A percentile compares a stretch with the other conserved stretches of the same genome.
Evolutionary conservation across 2,797 vertebrate species (phyloP).

Genomic region (Poecilia picta): DNA sequence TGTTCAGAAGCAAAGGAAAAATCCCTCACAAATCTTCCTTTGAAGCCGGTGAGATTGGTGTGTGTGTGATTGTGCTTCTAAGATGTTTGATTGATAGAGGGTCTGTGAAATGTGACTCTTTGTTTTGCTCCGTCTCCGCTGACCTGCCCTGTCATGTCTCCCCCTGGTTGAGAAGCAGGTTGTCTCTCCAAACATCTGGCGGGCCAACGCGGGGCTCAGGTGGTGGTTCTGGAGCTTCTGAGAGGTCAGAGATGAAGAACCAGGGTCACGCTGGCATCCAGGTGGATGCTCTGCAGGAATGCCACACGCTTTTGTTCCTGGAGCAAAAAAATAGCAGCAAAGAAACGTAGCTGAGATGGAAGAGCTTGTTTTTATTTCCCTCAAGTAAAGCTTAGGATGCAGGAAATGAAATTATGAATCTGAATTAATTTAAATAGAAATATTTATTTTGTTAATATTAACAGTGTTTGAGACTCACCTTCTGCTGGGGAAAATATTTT

Average conservation of each 20-base stretch:
- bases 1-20: conserved; percentile 46
- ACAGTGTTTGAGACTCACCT: background rate
- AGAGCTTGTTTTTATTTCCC: conserved; percentile 5
- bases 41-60: conserved; percentile 70
- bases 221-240: conserved; percentile 41
- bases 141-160: conserved; percentile 78
- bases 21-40: conserved; percentile 59
- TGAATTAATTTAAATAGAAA: background rate
- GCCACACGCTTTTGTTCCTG: conserved; percentile 13
- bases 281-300: conserved; percentile 53
- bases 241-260: conserved; percentile 66
- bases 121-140: conserved; percentile 68
- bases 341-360: conserved; percentile 21
- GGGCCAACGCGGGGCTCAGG: conserved; percentile 53
- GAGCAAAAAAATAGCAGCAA: background rate
- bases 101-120: conserved; percentile 78
- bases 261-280: conserved; percentile 59
- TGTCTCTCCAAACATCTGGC: conserved; percentile 71
- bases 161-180: conserved; percentile 65
- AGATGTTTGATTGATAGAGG: conserved; percentile 81
- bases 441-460: background rate
- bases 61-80: conserved; percentile 61
- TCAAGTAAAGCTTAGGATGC: background rate
- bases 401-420: background rate
- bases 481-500: background rate